Evolutionary conservation across 2,113 vertebrate species (phyloP).

Genomic region (Scytalopus superciliaris): DNA sequence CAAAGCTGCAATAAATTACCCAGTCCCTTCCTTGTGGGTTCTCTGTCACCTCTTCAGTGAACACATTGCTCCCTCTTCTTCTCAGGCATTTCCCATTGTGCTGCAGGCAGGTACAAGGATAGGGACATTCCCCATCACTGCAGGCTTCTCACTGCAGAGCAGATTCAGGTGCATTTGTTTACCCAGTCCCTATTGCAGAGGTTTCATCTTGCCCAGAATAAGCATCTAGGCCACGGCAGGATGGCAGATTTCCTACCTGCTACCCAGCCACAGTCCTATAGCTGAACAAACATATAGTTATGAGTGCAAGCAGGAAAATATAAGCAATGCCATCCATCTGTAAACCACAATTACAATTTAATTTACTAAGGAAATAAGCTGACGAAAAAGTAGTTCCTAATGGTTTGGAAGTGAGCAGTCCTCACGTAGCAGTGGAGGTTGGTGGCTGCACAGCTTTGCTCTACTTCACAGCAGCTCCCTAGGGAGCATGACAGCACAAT

Average conservation of each 20-base stretch:
- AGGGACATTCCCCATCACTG: not conserved
- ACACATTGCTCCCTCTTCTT: not conserved
- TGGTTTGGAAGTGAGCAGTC: not conserved
- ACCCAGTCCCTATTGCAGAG: not conserved
- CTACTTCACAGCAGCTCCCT: not conserved
- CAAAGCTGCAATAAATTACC: not conserved
- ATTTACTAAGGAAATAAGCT: not conserved
- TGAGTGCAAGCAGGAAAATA: not conserved
- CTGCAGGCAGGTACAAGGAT: not conserved
- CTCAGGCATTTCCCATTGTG: fast-evolving
- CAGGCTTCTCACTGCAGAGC: not conserved
- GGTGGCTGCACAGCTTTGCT: fast-evolving
- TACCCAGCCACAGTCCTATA: not conserved
- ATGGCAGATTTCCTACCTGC: not conserved
- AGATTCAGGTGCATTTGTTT: not conserved
- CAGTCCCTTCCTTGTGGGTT: not conserved
- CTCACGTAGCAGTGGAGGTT: fast-evolving
- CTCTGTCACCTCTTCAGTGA: not conserved
- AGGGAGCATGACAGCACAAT: fast-evolving
- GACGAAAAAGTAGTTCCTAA: not conserved
- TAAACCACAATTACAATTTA: not conserved
- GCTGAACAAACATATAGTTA: not conserved
- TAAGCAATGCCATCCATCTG: not conserved
- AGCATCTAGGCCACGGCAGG: not conserved
- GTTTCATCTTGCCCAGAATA: not conserved